Evolutionary conservation across 2,113 vertebrate species (phyloP).

Genomic region (Labrus mixtus): DNA sequence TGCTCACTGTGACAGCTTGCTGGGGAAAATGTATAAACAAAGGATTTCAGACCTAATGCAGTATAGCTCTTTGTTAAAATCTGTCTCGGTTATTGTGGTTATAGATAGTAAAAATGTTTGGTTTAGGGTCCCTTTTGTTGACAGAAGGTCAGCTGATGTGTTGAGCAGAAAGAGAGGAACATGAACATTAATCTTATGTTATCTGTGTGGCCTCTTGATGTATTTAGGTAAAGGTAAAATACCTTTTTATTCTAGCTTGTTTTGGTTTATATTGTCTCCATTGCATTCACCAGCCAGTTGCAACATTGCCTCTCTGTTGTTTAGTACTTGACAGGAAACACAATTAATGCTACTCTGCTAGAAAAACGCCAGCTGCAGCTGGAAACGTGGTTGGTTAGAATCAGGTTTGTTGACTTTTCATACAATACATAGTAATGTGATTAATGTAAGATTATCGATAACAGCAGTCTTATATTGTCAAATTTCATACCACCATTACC

Average conservation of each 20-base stretch:
- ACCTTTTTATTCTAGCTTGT: not conserved
- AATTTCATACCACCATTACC: too few species aligned
- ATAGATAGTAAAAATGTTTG: too few species aligned
- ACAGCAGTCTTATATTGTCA: too few species aligned
- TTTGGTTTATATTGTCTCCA: not conserved
- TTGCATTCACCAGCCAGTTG: not conserved
- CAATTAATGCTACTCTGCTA: not conserved
- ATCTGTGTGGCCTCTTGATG: not conserved
- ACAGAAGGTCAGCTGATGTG: too few species aligned
- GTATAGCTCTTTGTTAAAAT: not conserved
- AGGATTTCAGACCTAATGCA: not conserved
- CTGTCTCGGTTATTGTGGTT: too few species aligned
- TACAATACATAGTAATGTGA: not conserved
- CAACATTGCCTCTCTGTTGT: not conserved
- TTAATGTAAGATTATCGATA: too few species aligned
- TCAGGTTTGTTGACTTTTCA: not conserved
- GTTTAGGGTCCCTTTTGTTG: too few species aligned
- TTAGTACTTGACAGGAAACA: not conserved
- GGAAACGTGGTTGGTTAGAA: not conserved
- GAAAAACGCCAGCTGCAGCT: not conserved
- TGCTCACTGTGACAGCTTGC: too few species aligned
- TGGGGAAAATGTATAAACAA: too few species aligned
- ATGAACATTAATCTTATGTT: not conserved
- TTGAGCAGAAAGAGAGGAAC: not conserved
- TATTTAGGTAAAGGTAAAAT: not conserved